These are phyloP conservation scores for Magallana ariakensis DNA, from an alignment of 1,140 invertebrate genomes.

Conservation along the genomic window DNA sequence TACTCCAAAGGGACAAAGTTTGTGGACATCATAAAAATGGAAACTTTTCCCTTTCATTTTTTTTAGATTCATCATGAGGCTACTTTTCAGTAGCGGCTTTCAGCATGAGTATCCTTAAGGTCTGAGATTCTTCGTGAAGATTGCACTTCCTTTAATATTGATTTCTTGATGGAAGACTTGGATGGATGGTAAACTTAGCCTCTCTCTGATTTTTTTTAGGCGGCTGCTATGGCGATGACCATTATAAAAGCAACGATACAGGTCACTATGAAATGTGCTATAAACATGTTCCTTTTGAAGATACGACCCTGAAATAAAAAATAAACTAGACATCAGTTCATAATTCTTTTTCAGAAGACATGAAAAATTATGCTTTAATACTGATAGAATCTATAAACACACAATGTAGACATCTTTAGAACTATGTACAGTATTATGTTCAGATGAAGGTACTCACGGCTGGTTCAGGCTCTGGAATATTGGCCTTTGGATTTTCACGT, in stretches of 20 bases:
- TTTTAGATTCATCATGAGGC: neutral
- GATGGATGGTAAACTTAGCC: conserved; percentile 10
- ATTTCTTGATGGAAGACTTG: conserved; percentile 20
- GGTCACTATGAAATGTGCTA: conserved; percentile 73
- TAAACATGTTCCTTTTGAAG: conserved; percentile 75
- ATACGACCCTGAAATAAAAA: conserved; percentile 69
- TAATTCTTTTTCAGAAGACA: too few species aligned
- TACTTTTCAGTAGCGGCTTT: conserved; percentile 7
- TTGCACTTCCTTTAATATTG: neutral
- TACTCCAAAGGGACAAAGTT: neutral
- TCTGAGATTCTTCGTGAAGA: conserved; percentile 9
- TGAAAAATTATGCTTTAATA: neutral
- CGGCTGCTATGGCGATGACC: conserved; percentile 72
- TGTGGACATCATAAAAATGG: neutral
- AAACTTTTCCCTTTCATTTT: neutral
- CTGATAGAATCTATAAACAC: neutral
- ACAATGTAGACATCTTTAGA: neutral
- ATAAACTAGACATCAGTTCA: neutral
- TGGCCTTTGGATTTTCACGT: conserved; percentile 73
- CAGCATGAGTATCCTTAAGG: neutral
- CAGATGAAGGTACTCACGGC: conserved; percentile 69
- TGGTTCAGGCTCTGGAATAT: conserved; percentile 75
- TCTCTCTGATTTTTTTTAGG: conserved; percentile 56
- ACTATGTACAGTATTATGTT: neutral
- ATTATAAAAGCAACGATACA: conserved; percentile 73